These are phyloP conservation scores for Tachyglossus aculeatus DNA, from an alignment of 2,797 vertebrate species.

Conservation along the genomic window DNA sequence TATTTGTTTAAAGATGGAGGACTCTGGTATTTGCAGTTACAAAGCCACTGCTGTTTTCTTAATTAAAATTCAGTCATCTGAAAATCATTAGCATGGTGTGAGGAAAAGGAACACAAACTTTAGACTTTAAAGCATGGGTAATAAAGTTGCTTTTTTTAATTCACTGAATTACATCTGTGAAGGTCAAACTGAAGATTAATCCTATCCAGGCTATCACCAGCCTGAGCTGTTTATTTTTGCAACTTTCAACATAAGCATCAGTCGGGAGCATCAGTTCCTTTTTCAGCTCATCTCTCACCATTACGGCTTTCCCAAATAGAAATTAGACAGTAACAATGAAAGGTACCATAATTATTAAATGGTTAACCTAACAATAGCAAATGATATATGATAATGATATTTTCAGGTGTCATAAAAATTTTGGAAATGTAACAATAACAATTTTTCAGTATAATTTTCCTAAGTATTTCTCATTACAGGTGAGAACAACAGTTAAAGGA, in stretches of 20 bases:
- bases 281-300: neutral
- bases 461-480: too few species aligned
- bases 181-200: conserved; percentile 59
- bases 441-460: too few species aligned
- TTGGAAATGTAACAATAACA: too few species aligned
- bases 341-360: neutral
- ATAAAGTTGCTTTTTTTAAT: conserved; percentile 60
- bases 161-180: conserved; percentile 56
- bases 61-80: conserved; percentile 74
- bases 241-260: neutral
- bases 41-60: conserved; percentile 57
- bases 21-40: neutral
- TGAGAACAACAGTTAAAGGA: too few species aligned
- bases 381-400: too few species aligned
- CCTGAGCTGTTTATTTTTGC: neutral
- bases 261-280: neutral
- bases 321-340: neutral
- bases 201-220: neutral
- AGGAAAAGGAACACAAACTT: conserved; percentile 50
- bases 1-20: too few species aligned
- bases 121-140: conserved; percentile 53
- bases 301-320: neutral
- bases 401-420: too few species aligned
- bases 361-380: neutral
- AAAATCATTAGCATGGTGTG: conserved; percentile 67